Percentiles rank a stretch among this genome's conserved stretches.
These are phyloP conservation scores for Brachycybe producta DNA, from an alignment of 2,888 invertebrate species.

Conservation along the genomic window DNA sequence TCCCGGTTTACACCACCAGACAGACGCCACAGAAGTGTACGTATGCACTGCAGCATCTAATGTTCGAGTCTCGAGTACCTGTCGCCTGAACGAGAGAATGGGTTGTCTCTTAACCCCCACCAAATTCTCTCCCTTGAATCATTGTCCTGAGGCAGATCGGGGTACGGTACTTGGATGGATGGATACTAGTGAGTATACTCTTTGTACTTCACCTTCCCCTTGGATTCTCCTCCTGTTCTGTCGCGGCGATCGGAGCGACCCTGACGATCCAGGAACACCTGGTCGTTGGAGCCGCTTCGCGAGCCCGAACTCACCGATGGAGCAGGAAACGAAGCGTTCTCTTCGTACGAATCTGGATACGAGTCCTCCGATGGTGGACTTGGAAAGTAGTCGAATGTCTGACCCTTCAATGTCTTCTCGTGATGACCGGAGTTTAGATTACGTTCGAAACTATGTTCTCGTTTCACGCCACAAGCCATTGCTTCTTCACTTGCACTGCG, in stretches of 20 bases:
- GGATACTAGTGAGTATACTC: constrained; percentile 19
- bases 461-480: constrained; percentile 22
- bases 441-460: constrained; percentile 23
- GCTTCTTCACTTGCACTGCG: constrained; percentile 27
- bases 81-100: not conserved
- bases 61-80: constrained; percentile 10
- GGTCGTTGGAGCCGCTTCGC: constrained; percentile 21
- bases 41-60: no score
- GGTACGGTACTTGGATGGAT: constrained; percentile 15
- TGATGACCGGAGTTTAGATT: constrained; percentile 23
- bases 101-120: not conserved
- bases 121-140: constrained; percentile 7
- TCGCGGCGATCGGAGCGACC: constrained; percentile 12
- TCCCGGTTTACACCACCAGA: no score
- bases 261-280: constrained; percentile 18
- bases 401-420: constrained; percentile 24
- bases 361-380: constrained; percentile 25
- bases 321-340: constrained; percentile 21
- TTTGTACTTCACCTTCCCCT: constrained; percentile 22
- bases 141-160: constrained; percentile 11
- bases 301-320: constrained; percentile 24
- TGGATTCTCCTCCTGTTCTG: constrained; percentile 13
- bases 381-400: constrained; percentile 24
- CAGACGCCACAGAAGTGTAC: no score
- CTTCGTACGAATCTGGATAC: constrained; percentile 23